These are phyloP conservation scores for Myripristis murdjan DNA, from an alignment of 2,797 vertebrate species.

Conservation along the genomic window DNA sequence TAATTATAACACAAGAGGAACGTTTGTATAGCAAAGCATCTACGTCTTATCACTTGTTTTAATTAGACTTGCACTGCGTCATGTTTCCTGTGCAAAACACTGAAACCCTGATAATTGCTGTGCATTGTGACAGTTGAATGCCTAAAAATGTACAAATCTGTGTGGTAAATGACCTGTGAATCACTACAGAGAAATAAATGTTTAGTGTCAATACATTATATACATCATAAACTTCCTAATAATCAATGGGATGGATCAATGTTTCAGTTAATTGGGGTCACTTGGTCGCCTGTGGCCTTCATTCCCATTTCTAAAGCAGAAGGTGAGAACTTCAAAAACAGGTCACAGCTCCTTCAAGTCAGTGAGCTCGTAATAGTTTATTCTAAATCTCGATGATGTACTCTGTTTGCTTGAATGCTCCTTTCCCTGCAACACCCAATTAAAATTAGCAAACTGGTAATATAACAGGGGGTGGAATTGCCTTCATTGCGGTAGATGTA, in stretches of 20 bases:
- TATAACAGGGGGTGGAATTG: constrained; percentile 43
- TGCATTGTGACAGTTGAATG: background rate
- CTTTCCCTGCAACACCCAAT: constrained; percentile 60
- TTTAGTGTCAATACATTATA: constrained; percentile 11
- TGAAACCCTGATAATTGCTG: background rate
- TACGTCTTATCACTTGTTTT: too few species aligned
- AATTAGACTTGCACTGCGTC: too few species aligned
- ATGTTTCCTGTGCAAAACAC: background rate
- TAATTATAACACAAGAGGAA: background rate
- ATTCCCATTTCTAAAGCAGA: constrained; percentile 4
- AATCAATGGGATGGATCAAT: constrained; percentile 10
- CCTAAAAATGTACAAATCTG: background rate
- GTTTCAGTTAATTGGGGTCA: constrained; percentile 17
- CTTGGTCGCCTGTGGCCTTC: background rate
- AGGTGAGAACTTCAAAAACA: constrained; percentile 18
- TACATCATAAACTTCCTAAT: constrained; percentile 10
- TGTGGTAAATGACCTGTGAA: constrained; percentile 1
- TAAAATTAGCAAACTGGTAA: constrained; percentile 43
- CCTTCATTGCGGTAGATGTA: constrained; percentile 48
- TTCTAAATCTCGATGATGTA: constrained; percentile 56
- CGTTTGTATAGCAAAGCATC: background rate
- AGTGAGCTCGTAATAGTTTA: constrained; percentile 48
- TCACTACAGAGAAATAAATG: background rate
- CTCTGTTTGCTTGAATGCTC: constrained; percentile 40
- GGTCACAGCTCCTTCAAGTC: constrained; percentile 38